Evolutionary conservation across 2,113 vertebrate species (phyloP), one percentile per base, ranked within the genome.

Genomic region (Columba livia): DNA sequence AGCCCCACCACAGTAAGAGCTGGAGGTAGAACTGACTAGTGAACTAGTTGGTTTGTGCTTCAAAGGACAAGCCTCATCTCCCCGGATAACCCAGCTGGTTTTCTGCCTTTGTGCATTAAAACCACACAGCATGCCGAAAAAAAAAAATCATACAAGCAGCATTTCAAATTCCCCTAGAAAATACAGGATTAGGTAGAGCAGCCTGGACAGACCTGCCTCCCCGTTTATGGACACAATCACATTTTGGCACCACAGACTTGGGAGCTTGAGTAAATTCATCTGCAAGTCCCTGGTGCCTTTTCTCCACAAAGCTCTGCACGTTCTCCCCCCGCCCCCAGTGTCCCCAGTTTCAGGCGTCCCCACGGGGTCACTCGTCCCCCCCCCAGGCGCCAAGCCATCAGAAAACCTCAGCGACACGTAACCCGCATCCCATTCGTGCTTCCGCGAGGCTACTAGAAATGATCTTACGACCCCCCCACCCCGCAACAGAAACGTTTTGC

Each of bases 141-240:
- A 62, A 56, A 61, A 56, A 36, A 34, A 24, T 4, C 14, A 16
- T 3, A 25, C 18, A 50, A 92, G 84, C 79, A 96, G 94, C 94
- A 96, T 92, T 89, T 92, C 88, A 81, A 89, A 95, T 88, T 79
- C 79, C 85, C 79, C 90, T 89, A 97, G 85, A 93, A 96, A 93
- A 94, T 4, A 94, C 75, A 90, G 6, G 8, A 65, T 67, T 61
- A 16, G 61, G 82, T 67, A 64, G 0, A 1, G 74, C 5, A 88
- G 88, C 93, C 82, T 26, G 79, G 87, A 62, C 84, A 90, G 53
- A 69, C 15, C 77, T 60, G 73, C 89, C 67, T 89, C 58, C 2
- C 40, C 29, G 0, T 38, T 74, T 51, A 42, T 34, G 71, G 57
- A 75, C 81, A 90, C 4, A 2, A 15, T 31, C 34, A 4, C 3